These are phyloP conservation scores for Gopherus evgoodei DNA, from an alignment of 2,113 vertebrate species.

Conservation along the genomic window DNA sequence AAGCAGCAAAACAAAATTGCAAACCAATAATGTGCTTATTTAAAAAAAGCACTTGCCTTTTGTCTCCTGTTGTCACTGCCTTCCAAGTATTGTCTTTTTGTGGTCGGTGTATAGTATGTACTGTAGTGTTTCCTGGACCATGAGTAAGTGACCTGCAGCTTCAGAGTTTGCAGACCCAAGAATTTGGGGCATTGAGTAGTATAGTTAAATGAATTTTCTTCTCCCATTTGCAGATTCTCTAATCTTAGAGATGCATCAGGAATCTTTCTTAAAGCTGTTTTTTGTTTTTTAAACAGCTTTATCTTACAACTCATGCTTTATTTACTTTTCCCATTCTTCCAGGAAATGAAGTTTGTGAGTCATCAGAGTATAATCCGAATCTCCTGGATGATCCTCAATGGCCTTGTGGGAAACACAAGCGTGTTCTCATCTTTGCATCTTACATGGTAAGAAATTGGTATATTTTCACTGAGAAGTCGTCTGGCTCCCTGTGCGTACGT, in stretches of 20 bases:
- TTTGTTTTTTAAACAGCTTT: too few species aligned
- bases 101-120: background rate
- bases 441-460: slow-evolving; percentile 90
- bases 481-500: background rate
- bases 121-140: background rate
- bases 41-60: background rate
- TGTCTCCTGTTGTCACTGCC: background rate
- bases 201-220: background rate
- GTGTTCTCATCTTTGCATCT: slow-evolving; percentile 97
- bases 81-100: background rate
- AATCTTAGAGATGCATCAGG: background rate
- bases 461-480: background rate
- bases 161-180: background rate
- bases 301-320: background rate
- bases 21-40: background rate
- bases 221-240: background rate
- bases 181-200: background rate
- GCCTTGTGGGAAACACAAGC: slow-evolving; percentile 98
- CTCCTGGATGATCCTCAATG: slow-evolving; percentile 96
- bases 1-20: background rate
- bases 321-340: slow-evolving; percentile 1
- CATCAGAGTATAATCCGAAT: slow-evolving; percentile 92
- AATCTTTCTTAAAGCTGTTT: background rate
- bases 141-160: background rate
- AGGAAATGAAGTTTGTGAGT: slow-evolving; percentile 86